Base-by-base conservation (phyloP, 2,797 vertebrate species). In the Triplophysa bombifrons region DNA sequence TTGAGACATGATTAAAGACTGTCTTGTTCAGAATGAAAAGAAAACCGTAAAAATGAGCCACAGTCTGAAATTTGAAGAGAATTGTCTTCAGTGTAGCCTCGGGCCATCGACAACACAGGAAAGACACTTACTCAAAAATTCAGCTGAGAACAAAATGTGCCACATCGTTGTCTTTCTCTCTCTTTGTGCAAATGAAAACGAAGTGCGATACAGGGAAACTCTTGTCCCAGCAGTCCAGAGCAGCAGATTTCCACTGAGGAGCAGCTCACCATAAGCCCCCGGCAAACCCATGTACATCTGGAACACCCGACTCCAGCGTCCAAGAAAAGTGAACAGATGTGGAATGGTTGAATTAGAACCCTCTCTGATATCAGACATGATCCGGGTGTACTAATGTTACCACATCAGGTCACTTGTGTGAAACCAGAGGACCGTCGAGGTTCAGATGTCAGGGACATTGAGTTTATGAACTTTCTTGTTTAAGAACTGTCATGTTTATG, bases 111-210 rank as follows among this genome's bases (percentile, higher is more conserved):
- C 46, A 61, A 76, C 20, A 50, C 50, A 63, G 48, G n/a, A 51
- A 44, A 80, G 70, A 68, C 69, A 44, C 63, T 74, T 71, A 78
- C 66, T 66, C 61, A 67, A 46, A 76, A 75, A 79, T 72, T 55
- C 67, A 13, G 51, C 34, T 14, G 58, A 75, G 74, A 72, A 77
- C 58, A 73, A 51, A 74, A 71, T 73, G 38, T 61, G 46, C 70
- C 53, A 77, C 51, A n/a, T 55, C 9, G 22, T 25, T 41, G 11
- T 80, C 27, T 17, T 38, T 44, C 25, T 65, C 56, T 63, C 55
- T 27, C 51, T 72, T 12, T 82, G 44, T 44, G 13, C 20, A 46
- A 60, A 63, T 70, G 16, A 41, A 10, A 77, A 77, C 71, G 48
- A 80, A 73, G 56, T 17, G 17, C 44, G 51, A 38, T 25, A 75